Base-by-base conservation (phyloP, 2,113 vertebrate species). In the Labeo catla region DNA sequence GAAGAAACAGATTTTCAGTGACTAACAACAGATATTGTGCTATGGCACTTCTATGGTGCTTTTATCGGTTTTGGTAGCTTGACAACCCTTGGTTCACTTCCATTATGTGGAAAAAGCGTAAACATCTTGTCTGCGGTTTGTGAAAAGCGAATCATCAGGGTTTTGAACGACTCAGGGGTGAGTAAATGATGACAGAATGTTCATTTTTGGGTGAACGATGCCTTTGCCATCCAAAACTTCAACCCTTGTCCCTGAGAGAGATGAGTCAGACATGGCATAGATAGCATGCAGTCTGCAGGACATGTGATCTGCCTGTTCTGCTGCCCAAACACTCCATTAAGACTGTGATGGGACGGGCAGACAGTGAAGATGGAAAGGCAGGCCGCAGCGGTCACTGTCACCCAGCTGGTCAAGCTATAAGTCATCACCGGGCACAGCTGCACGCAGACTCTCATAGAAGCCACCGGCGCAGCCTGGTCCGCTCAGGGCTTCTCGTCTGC, bases 391-490 rank as follows among this genome's bases (percentile, higher is more conserved):
- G 57, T 86, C 72, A 83, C 73, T 87, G 84, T 88, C 87, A 89
- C 91, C 90, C 89, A 88, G 88, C 87, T 89, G 89, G 88, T 91
- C 15, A 10, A 77, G 86, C 78, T 76, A 89, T 89, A 93, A 93
- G 86, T 95, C 93, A 92, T 91, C 88, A 86, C 85, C 84, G 83
- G 88, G 87, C 91, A 93, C 93, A 95, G 93, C 94, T 94, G 93
- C 93, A 86, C 86, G 13, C 84, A 88, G 70, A 83, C 12, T 15
- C 34, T 45, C 50, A 50, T 68, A 73, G 45, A 77, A 65, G 50
- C 84, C 77, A 61, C 63, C 49, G 47, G 47, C 8, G 2, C 43
- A n/a, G 76, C 66, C 54, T 8, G 34, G 47, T 70, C 49, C 34
- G 77, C 50, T 73, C 13, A 54, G 59, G 63, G 43, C 43, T 39